These are phyloP conservation scores for Pentamera pediparva DNA, from an alignment of 53 echinoderm and acorn worm genomes.

Conservation along the genomic window DNA sequence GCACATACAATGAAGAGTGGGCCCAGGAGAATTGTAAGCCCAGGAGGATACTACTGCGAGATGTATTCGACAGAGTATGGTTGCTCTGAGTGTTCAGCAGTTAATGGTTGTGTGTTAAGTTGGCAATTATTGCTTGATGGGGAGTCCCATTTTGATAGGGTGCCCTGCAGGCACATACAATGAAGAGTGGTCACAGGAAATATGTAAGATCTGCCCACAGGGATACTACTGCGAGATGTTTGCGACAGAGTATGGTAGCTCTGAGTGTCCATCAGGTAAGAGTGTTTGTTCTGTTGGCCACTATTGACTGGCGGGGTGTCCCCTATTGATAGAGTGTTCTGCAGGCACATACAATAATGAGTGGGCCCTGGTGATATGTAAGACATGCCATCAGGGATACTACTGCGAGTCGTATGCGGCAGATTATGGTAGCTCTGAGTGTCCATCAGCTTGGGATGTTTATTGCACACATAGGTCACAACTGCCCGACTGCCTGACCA, in stretches of 20 bases:
- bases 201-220: slow-evolving; percentile 64
- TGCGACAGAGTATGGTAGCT: slow-evolving; percentile 70
- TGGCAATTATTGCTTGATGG: slow-evolving; percentile 23
- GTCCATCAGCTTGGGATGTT: neutral
- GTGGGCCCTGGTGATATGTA: slow-evolving; percentile 55
- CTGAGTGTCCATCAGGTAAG: slow-evolving; percentile 79
- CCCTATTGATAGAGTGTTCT: neutral
- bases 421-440: slow-evolving; percentile 44
- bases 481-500: slow-evolving; percentile 44
- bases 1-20: slow-evolving; percentile 61
- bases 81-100: neutral
- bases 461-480: neutral
- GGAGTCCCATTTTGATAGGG: slow-evolving; percentile 50
- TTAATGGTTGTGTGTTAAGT: neutral
- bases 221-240: slow-evolving; percentile 87
- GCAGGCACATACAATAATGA: slow-evolving; percentile 58
- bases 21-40: slow-evolving; percentile 62
- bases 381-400: slow-evolving; percentile 64
- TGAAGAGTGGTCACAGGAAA: slow-evolving; percentile 56
- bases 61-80: slow-evolving; percentile 73
- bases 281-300: neutral
- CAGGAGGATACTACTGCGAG: slow-evolving; percentile 87
- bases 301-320: neutral
- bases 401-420: slow-evolving; percentile 83
- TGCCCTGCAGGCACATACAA: slow-evolving; percentile 82